Conservation (phyloP, 2,888 invertebrate genomes). For the Conus canariensis region DNA sequence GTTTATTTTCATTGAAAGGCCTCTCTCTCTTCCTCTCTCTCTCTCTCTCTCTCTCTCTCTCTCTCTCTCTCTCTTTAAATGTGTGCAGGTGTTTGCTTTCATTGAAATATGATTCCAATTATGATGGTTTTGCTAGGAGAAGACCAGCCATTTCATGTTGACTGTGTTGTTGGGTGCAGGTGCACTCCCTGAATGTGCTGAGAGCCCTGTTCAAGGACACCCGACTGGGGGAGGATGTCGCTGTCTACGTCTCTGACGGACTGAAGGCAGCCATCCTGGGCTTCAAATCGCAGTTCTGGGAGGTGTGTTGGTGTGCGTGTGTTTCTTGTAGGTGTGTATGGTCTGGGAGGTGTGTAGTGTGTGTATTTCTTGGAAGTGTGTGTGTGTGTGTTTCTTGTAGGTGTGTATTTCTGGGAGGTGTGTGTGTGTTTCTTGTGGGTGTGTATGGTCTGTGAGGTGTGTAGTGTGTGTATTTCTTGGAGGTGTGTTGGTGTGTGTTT, state of each 20-base stretch:
- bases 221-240: constrained; percentile 86
- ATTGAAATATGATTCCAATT: too few relatives aligned
- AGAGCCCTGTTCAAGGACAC: constrained; percentile 89
- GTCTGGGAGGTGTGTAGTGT: not conserved
- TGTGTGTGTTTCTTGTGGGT: not conserved
- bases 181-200: constrained; percentile 92
- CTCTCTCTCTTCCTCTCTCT: not conserved
- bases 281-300: constrained; percentile 88
- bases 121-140: too few relatives aligned
- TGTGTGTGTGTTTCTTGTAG: not conserved
- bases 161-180: constrained; percentile 57
- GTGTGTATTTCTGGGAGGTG: constrained; percentile 85
- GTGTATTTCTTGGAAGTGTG: not conserved
- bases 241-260: constrained; percentile 85
- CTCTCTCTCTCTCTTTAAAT: not conserved
- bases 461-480: not conserved
- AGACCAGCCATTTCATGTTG: too few relatives aligned
- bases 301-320: constrained; percentile 81
- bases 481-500: not conserved
- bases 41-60: not conserved
- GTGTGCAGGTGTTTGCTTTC: not conserved
- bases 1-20: too few relatives aligned
- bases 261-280: constrained; percentile 87
- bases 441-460: constrained; percentile 79
- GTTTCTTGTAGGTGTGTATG: constrained; percentile 22